Evolutionary conservation across 2,113 vertebrate species (phyloP).

Genomic region (Rhynchomys soricoides): DNA sequence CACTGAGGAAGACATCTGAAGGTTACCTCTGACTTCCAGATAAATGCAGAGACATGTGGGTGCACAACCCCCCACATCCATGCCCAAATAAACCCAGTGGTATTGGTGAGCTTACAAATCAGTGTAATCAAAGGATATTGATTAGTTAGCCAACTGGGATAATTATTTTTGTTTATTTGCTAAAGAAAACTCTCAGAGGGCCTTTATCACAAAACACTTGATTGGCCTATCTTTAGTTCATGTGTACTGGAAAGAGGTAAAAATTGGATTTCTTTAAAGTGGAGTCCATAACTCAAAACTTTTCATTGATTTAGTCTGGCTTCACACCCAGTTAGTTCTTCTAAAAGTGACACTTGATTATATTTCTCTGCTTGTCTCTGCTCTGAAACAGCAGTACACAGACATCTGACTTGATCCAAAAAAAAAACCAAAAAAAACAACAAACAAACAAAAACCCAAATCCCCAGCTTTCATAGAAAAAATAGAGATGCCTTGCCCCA

Average conservation of each 20-base stretch:
- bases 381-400: neutral
- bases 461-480: constrained; percentile 42
- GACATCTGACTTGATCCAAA: neutral
- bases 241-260: constrained; percentile 51
- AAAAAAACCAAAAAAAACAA: too few relatives aligned
- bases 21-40: neutral
- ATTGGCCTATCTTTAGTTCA: constrained; percentile 41
- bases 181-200: constrained; percentile 47
- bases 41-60: neutral
- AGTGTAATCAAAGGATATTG: neutral
- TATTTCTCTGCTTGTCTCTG: constrained; percentile 33
- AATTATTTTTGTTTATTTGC: constrained; percentile 55
- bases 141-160: constrained; percentile 38
- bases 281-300: constrained; percentile 48
- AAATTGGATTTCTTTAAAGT: constrained; percentile 59
- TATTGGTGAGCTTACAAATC: neutral
- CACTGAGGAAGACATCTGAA: neutral
- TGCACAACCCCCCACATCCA: neutral
- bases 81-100: neutral
- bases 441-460: constrained; percentile 49
- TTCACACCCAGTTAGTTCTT: constrained; percentile 23
- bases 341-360: neutral
- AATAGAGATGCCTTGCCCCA: constrained; percentile 21
- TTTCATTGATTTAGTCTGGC: constrained; percentile 51
- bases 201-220: constrained; percentile 30